These are phyloP conservation scores for Deilephila porcellus DNA, from an alignment of 2,888 invertebrate species.

Conservation along the genomic window DNA sequence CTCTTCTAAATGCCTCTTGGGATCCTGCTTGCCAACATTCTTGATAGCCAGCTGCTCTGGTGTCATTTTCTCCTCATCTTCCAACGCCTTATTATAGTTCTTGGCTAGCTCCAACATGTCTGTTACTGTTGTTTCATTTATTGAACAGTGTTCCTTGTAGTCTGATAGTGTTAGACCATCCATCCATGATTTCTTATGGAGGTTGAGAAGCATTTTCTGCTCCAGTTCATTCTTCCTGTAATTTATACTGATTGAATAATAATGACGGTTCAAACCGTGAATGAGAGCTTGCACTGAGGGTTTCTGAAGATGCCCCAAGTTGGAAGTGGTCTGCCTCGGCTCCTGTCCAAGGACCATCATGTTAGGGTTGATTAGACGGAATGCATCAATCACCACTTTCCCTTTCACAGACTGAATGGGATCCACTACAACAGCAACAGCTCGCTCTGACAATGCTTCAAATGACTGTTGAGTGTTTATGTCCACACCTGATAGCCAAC, in stretches of 20 bases:
- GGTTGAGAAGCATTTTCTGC: slow-evolving; percentile 99
- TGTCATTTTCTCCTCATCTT: slow-evolving; percentile 99
- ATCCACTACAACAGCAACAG: slow-evolving; percentile 99
- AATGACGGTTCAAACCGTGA: slow-evolving; percentile 99
- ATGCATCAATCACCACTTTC: slow-evolving; percentile 99
- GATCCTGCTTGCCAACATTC: slow-evolving; percentile 99
- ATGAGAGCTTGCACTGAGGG: slow-evolving; percentile 99
- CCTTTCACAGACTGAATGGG: slow-evolving; percentile 99
- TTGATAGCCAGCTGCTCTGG: slow-evolving; percentile 99
- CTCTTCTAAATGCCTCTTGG: slow-evolving; percentile 99
- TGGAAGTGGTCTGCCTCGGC: slow-evolving; percentile 99
- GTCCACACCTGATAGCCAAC: slow-evolving; percentile 99
- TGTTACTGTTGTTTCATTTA: slow-evolving; percentile 97
- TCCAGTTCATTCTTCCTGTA: slow-evolving; percentile 99
- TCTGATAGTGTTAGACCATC: slow-evolving; percentile 96
- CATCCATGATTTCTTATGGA: slow-evolving; percentile 99
- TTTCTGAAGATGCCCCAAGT: slow-evolving; percentile 98
- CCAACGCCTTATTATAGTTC: slow-evolving; percentile 98
- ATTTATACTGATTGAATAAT: slow-evolving; percentile 99
- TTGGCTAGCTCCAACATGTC: slow-evolving; percentile 99
- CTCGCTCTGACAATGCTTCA: slow-evolving; percentile 98
- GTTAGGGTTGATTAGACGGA: slow-evolving; percentile 99
- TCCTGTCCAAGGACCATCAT: slow-evolving; percentile 99
- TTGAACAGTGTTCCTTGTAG: slow-evolving; percentile 95
- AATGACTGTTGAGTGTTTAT: slow-evolving; percentile 99